A percentile compares a stretch with the other conserved stretches of the same genome.
Evolutionary conservation across 2,888 invertebrate genomes (phyloP).

Genomic region (Cerastis leucographa): DNA sequence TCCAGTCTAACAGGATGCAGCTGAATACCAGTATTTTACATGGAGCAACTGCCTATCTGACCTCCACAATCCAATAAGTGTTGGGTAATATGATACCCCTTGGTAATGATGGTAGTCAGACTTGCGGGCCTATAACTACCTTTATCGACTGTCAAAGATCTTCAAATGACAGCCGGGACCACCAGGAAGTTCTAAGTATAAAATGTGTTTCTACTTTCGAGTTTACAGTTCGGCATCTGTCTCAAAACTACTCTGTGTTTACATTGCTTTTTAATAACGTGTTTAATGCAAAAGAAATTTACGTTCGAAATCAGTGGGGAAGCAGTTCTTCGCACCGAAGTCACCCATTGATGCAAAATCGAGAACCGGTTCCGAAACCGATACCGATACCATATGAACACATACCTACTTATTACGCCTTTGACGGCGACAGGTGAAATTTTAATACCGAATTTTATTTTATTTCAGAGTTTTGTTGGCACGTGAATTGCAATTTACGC

Average conservation of each 20-base stretch:
- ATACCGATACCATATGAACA: slow-evolving; percentile 56
- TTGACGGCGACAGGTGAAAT: slow-evolving; percentile 79
- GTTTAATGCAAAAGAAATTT: slow-evolving; percentile 72
- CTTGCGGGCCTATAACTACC: too few relatives aligned
- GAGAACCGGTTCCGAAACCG: slow-evolving; percentile 59
- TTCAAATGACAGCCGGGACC: background rate
- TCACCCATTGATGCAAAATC: slow-evolving; percentile 74
- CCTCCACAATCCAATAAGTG: too few relatives aligned
- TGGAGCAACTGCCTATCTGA: too few relatives aligned
- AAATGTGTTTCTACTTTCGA: background rate
- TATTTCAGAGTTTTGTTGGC: slow-evolving; percentile 50
- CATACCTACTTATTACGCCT: slow-evolving; percentile 63
- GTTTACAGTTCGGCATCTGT: slow-evolving; percentile 37
- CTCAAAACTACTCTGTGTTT: slow-evolving; percentile 64
- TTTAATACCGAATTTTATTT: slow-evolving; percentile 72
- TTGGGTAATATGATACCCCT: too few relatives aligned
- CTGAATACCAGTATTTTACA: too few relatives aligned
- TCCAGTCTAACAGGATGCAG: background rate
- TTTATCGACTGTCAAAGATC: background rate
- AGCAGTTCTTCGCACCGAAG: slow-evolving; percentile 40
- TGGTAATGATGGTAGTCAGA: too few relatives aligned
- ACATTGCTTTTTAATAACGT: slow-evolving; percentile 74
- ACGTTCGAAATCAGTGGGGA: slow-evolving; percentile 63
- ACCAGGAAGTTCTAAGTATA: background rate
- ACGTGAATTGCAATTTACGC: slow-evolving; percentile 36